phyloP scores from a whole-genome alignment of 2,888 invertebrate species.

The Drosophila aldrichi region DNA sequence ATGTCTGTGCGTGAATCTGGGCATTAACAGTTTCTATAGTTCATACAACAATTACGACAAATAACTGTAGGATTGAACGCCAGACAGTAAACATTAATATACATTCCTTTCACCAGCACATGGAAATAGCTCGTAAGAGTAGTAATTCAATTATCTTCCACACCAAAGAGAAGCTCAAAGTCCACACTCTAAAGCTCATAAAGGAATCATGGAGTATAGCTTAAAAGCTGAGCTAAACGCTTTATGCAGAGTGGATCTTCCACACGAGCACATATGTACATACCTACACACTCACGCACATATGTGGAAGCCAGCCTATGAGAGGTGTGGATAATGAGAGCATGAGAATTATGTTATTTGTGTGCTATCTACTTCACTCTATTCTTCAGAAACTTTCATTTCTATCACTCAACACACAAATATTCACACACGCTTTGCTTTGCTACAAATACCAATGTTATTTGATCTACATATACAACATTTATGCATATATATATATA shows the following conservation, averaged over 20 bases:
- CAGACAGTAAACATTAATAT: background rate
- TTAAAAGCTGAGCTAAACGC: background rate
- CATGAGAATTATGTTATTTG: no score
- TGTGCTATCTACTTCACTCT: no score
- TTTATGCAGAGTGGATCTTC: background rate
- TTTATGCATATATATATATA: no score
- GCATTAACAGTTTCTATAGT: constrained; percentile 30
- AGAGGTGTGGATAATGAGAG: no score
- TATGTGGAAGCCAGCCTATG: no score
- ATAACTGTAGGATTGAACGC: constrained; percentile 1
- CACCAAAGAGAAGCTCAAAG: no score
- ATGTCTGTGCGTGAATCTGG: background rate
- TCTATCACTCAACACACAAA: no score
- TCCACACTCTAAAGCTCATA: background rate
- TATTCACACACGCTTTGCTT: no score
- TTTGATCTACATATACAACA: no score
- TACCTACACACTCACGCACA: background rate
- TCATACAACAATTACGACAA: constrained; percentile 5
- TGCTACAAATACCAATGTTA: no score
- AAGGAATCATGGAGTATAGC: background rate
- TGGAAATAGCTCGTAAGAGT: background rate
- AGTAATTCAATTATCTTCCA: background rate
- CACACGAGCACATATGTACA: background rate
- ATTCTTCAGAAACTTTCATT: no score
- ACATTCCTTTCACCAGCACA: background rate